These are phyloP conservation scores for Aquatica leii DNA, from an alignment of 2,888 invertebrate species.

Conservation along the genomic window DNA sequence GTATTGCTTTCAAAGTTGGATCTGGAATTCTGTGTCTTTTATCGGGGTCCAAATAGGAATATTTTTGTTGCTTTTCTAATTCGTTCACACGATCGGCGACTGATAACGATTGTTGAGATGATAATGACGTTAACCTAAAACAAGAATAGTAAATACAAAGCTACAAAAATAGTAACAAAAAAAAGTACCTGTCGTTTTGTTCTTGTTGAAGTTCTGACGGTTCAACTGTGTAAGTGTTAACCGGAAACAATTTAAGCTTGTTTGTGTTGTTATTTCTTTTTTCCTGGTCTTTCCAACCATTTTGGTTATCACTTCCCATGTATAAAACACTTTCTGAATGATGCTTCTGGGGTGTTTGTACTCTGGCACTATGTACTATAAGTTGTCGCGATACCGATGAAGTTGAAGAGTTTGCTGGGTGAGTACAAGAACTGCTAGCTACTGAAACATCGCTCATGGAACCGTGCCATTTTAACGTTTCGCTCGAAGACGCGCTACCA, in stretches of 20 bases:
- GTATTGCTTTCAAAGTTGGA: constrained; percentile 79
- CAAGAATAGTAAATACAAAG: background rate
- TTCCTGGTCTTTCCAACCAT: constrained; percentile 56
- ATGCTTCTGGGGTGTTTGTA: constrained; percentile 79
- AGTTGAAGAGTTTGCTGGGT: constrained; percentile 59
- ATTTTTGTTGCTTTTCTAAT: constrained; percentile 69
- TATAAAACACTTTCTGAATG: constrained; percentile 80
- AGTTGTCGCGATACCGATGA: constrained; percentile 62
- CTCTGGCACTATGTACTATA: constrained; percentile 79
- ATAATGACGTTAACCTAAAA: constrained; percentile 54
- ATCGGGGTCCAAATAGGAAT: constrained; percentile 76
- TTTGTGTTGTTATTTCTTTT: constrained; percentile 59
- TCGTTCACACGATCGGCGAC: constrained; percentile 73
- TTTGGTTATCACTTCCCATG: constrained; percentile 58
- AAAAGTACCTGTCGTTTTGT: constrained; percentile 34
- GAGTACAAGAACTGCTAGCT: constrained; percentile 65
- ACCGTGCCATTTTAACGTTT: constrained; percentile 82
- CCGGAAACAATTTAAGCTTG: constrained; percentile 72
- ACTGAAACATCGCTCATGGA: constrained; percentile 78
- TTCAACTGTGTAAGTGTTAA: constrained; percentile 72
- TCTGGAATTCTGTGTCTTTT: constrained; percentile 77
- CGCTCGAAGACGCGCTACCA: constrained; percentile 73
- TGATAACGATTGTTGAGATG: constrained; percentile 63
- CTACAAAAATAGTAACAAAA: no score
- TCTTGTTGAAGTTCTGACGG: constrained; percentile 49